These are phyloP conservation scores for Aphelenchoides fujianensis DNA, from an alignment of 1,140 invertebrate genomes.

Conservation along the genomic window DNA sequence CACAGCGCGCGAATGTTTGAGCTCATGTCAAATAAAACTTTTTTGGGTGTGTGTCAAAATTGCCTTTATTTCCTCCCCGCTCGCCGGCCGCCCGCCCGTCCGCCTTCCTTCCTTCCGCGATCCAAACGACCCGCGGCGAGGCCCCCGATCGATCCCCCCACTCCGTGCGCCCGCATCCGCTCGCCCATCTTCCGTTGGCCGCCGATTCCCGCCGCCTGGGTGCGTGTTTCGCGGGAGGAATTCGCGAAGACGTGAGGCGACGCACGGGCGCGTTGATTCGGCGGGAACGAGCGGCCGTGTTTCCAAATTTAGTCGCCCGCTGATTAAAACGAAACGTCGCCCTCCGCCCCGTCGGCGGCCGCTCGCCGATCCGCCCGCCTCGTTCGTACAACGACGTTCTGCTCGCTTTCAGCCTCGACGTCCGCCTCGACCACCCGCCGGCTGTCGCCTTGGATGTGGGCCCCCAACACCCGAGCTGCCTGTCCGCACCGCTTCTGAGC, in stretches of 20 bases:
- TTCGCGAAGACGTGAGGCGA: background rate
- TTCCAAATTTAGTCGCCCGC: background rate
- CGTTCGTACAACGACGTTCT: background rate
- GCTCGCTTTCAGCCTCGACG: conserved; percentile 3
- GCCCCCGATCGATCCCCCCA: background rate
- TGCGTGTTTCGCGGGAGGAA: background rate
- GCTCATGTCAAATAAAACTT: conserved; percentile 5
- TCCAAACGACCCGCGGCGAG: background rate
- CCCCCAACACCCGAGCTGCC: conserved; percentile 16
- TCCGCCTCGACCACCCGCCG: conserved; percentile 13
- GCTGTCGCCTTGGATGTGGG: conserved; percentile 7
- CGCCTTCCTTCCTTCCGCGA: too few species aligned
- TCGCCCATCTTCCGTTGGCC: background rate
- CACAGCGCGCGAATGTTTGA: too few species aligned
- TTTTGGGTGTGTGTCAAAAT: background rate
- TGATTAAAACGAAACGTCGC: conserved; percentile 1
- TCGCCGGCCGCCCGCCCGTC: too few species aligned
- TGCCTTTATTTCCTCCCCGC: background rate
- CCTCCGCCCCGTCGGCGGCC: background rate
- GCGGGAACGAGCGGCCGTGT: background rate
- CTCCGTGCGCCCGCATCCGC: background rate
- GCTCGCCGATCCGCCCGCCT: background rate
- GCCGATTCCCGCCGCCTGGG: background rate
- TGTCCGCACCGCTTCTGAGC: background rate
- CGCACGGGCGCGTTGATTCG: background rate